Conservation (phyloP, 2,113 vertebrate species). For the Numenius arquata region DNA sequence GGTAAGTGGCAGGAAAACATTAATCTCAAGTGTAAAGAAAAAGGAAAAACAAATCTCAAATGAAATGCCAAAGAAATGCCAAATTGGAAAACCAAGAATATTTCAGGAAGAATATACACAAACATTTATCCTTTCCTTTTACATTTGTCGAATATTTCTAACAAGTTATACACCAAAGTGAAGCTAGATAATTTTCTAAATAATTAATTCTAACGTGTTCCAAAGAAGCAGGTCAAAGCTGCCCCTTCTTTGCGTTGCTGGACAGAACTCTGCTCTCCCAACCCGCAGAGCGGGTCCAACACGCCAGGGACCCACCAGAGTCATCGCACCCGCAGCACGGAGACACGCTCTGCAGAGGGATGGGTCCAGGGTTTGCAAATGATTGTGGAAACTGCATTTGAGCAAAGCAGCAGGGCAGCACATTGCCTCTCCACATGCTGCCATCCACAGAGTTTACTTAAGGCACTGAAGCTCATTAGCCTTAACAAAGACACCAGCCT, state of each 20-base stretch:
- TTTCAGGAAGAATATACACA: not conserved
- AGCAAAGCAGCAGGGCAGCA: not conserved
- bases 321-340: fast-evolving
- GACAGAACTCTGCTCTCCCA: not conserved
- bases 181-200: not conserved
- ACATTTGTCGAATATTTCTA: not conserved
- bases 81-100: not conserved
- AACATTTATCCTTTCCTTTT: not conserved
- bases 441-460: not conserved
- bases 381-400: not conserved
- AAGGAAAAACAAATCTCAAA: not conserved
- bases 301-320: not conserved
- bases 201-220: not conserved
- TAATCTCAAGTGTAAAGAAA: not conserved
- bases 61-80: not conserved
- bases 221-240: not conserved
- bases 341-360: not conserved
- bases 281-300: not conserved
- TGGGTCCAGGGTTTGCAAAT: too few species aligned
- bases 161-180: too few species aligned
- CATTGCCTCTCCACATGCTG: fast-evolving
- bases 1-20: not conserved
- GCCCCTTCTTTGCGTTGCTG: not conserved
- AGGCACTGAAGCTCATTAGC: not conserved
- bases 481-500: not conserved